phyloP scores from a whole-genome alignment of 2,797 vertebrate species.

The Notamacropus eugenii region DNA sequence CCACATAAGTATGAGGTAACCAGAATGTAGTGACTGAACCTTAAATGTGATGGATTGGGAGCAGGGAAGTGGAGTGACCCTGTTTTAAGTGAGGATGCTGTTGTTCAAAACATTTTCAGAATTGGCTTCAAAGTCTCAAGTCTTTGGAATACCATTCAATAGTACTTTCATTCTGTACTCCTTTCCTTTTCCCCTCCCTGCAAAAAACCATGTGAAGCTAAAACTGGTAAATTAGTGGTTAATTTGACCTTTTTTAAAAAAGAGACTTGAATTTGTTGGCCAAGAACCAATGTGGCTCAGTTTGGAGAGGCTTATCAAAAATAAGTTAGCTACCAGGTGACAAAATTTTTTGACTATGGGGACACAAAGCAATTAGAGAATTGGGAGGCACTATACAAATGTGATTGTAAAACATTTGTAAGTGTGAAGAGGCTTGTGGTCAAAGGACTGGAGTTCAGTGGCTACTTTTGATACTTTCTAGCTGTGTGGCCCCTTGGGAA shows the following conservation, averaged over 20 bases:
- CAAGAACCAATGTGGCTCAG: neutral
- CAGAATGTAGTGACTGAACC: neutral
- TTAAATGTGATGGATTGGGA: neutral
- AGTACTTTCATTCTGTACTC: conserved; percentile 11
- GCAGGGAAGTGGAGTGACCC: neutral
- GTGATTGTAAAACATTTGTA: neutral
- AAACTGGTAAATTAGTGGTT: conserved; percentile 20
- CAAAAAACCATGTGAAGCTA: conserved; percentile 15
- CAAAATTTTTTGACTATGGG: too few relatives aligned
- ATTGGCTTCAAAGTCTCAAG: conserved; percentile 30
- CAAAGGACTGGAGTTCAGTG: neutral
- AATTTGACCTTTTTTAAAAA: neutral
- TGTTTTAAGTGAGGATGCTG: neutral
- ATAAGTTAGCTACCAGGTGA: neutral
- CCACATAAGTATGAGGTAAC: neutral
- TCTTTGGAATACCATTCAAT: conserved; percentile 42
- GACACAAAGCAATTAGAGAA: neutral
- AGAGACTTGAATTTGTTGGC: neutral
- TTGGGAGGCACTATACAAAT: neutral
- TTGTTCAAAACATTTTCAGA: neutral
- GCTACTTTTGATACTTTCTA: neutral
- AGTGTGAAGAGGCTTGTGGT: neutral
- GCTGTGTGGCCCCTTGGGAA: neutral
- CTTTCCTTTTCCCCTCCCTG: neutral
- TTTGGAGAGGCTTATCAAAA: neutral